Evolutionary conservation across 2,888 invertebrate genomes (phyloP).

Genomic region (Thymelicus sylvestris): DNA sequence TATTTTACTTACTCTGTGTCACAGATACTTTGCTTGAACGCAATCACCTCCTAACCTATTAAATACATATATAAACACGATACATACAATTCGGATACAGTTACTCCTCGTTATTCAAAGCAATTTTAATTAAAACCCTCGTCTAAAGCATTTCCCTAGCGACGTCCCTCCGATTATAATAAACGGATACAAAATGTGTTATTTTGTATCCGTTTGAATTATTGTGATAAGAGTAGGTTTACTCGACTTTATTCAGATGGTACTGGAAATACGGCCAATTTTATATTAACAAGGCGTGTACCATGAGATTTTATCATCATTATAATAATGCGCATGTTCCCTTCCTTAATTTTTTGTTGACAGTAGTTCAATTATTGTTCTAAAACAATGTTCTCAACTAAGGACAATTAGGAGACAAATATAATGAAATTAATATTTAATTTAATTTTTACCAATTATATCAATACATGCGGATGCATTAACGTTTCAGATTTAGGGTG

Average conservation of each 20-base stretch:
- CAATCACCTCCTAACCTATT: conserved; percentile 2
- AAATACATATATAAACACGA: background rate
- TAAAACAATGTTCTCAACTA: no score
- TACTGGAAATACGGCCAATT: no score
- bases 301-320: no score
- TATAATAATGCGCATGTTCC: no score
- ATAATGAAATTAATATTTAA: no score
- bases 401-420: no score
- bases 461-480: no score
- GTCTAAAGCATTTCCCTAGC: conserved; percentile 12
- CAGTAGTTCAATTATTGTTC: no score
- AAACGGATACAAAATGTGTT: background rate
- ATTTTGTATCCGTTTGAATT: conserved; percentile 14
- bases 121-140: conserved; percentile 17
- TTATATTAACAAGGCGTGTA: no score
- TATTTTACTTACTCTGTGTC: background rate
- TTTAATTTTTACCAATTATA: no score
- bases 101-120: conserved; percentile 11
- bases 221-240: background rate
- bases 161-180: conserved; percentile 17
- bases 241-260: background rate
- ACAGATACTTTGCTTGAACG: background rate
- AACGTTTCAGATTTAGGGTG: no score
- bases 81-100: conserved; percentile 14
- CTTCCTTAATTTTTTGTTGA: no score